A percentile compares a stretch with the other conserved stretches of the same genome.
Conservation (phyloP, 2,113 vertebrate genomes). For the Anthoscopus minutus region DNA sequence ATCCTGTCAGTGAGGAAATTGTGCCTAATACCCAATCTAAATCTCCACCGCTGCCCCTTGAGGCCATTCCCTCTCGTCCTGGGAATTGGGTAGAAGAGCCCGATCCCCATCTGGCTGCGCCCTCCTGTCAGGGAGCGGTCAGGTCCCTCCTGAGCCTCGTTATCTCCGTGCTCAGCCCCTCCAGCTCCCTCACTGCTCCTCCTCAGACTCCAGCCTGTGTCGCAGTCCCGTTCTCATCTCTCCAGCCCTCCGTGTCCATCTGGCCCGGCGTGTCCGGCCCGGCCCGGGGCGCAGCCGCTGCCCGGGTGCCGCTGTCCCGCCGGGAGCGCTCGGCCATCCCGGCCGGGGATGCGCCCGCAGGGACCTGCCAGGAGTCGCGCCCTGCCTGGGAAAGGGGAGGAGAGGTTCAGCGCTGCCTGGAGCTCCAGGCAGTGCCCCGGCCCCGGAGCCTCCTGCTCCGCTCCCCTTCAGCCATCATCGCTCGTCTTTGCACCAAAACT, state of each 20-base stretch:
- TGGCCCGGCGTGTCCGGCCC: background rate
- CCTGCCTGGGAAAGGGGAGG: too few species aligned
- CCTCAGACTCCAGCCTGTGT: too few species aligned
- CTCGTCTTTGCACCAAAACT: background rate
- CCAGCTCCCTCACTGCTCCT: background rate
- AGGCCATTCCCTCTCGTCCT: background rate
- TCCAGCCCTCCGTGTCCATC: too few species aligned
- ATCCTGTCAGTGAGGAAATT: background rate
- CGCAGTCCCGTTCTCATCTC: background rate
- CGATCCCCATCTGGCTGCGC: fast-evolving
- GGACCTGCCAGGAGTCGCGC: fast-evolving
- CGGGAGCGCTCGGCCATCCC: background rate
- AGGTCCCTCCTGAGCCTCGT: background rate
- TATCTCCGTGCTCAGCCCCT: background rate
- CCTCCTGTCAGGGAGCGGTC: background rate
- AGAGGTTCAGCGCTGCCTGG: background rate
- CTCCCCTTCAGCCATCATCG: background rate
- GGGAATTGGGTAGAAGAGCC: background rate
- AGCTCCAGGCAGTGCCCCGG: background rate
- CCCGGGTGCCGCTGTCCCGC: background rate
- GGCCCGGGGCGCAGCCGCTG: background rate
- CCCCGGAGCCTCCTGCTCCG: background rate
- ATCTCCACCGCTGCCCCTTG: background rate
- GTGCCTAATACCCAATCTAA: background rate
- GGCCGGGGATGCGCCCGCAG: background rate